These are phyloP conservation scores for Coregonus sp. DNA, from an alignment of 2,797 vertebrate species.

Conservation along the genomic window DNA sequence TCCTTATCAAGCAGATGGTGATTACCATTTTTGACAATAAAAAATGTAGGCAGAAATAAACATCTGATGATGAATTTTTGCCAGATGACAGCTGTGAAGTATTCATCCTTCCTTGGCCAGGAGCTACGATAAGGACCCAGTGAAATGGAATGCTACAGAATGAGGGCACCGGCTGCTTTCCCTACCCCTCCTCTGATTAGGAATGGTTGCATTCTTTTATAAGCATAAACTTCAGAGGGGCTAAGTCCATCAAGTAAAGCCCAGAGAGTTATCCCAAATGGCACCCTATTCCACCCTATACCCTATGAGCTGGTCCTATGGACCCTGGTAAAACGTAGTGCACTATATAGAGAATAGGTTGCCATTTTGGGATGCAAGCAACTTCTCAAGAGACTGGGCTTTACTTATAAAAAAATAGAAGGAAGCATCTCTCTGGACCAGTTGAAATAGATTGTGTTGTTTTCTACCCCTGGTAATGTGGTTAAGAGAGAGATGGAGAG, in stretches of 20 bases:
- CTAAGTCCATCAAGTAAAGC: not conserved
- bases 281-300: not conserved
- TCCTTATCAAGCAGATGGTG: constrained; percentile 15
- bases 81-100: constrained; percentile 10
- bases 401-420: not conserved
- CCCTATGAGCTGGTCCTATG: not conserved
- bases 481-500: too few relatives aligned
- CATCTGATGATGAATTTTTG: constrained; percentile 9
- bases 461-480: too few relatives aligned
- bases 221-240: not conserved
- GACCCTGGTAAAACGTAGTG: not conserved
- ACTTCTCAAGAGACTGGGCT: not conserved
- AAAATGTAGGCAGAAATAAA: constrained; percentile 10
- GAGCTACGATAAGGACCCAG: not conserved
- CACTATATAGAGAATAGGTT: not conserved
- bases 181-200: not conserved
- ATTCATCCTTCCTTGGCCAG: not conserved
- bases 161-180: not conserved
- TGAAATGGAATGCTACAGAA: not conserved
- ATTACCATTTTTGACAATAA: constrained; percentile 2
- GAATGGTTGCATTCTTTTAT: not conserved
- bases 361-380: not conserved
- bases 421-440: not conserved
- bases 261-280: not conserved
- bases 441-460: too few relatives aligned